Evolutionary conservation across 2,888 invertebrate species (phyloP), one percentile per base, ranked within the genome.

Genomic region (Nasonia oneida): DNA sequence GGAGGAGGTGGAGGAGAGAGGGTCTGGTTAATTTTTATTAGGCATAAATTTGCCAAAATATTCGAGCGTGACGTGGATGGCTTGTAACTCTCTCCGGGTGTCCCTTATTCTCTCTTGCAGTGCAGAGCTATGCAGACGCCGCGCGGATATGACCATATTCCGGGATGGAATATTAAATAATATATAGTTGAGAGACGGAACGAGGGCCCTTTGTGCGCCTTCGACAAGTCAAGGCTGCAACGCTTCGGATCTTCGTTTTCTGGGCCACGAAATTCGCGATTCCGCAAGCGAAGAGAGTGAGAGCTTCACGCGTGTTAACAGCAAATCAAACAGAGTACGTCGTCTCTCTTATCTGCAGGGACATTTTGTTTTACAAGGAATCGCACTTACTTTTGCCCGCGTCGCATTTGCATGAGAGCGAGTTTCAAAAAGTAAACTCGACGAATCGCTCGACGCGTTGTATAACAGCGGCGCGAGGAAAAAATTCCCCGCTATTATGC

Each of bases 21-120:
- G 91, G 90, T 91, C 93, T 92, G 93, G 91, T 93, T 93, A 93
- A 93, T 93, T 93, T 93, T 93, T 93, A 93, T 93, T 93, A 91
- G 88, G 89, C 93, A 93, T 93, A 93, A 93, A 93, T 93, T 93
- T 92, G 92, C 92, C 92, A 92, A 93, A 93, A 93, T 93, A 93
- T 93, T 93, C 92, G 91, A 89, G 89, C 89, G 88, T 90, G 93
- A 93, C 93, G 90, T 92, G 91, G 91, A 93, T 92, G 93, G 93
- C 90, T 90, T 89, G 91, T 92, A 92, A 92, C 91, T 91, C 90
- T 91, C 50, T 77, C 80, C 83, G 79, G 47, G 64, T 70, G 64
- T 71, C 57, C 71, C 81, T 73, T 53, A 78, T 70, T 39, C 81
- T 71, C 39, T 83, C 81, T 29, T 14, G 50, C 73, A 78, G 77